A percentile compares a stretch with the other conserved stretches of the same genome.
Conservation (phyloP, 2,113 vertebrate species). For the Indicator indicator region DNA sequence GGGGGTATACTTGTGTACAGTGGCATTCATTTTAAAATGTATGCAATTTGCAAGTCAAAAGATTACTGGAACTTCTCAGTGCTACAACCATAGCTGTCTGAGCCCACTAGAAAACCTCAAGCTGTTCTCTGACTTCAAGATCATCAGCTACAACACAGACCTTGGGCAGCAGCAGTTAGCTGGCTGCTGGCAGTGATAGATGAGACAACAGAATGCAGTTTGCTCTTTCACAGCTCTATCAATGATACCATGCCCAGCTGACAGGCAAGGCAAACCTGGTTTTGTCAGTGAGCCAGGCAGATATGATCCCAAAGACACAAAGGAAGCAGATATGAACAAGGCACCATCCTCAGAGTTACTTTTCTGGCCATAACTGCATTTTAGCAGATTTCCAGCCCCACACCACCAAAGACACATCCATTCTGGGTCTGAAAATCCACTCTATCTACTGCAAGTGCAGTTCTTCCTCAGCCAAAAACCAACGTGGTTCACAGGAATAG, state of each 20-base stretch:
- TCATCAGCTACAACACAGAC: not conserved
- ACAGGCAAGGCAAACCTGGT: not conserved
- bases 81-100: not conserved
- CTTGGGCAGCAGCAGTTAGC: not conserved
- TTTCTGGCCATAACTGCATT: conserved; percentile 18
- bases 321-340: not conserved
- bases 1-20: not conserved
- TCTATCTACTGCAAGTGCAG: not conserved
- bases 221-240: not conserved
- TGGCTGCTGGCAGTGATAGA: not conserved
- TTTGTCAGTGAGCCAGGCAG: conserved; percentile 7
- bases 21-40: not conserved
- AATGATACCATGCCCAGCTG: not conserved
- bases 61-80: not conserved
- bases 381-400: conserved; percentile 63
- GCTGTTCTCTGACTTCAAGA: not conserved
- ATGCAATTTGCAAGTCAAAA: not conserved
- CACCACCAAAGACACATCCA: not conserved
- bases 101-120: not conserved
- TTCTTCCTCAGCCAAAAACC: conserved; percentile 37
- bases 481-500: conserved; percentile 6
- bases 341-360: not conserved
- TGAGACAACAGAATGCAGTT: not conserved
- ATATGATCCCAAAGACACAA: not conserved
- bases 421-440: conserved; percentile 38